Percentiles rank a stretch among this genome's conserved stretches.
These are phyloP conservation scores for Eledone cirrhosa DNA, from an alignment of 2,888 invertebrate genomes.

Conservation along the genomic window DNA sequence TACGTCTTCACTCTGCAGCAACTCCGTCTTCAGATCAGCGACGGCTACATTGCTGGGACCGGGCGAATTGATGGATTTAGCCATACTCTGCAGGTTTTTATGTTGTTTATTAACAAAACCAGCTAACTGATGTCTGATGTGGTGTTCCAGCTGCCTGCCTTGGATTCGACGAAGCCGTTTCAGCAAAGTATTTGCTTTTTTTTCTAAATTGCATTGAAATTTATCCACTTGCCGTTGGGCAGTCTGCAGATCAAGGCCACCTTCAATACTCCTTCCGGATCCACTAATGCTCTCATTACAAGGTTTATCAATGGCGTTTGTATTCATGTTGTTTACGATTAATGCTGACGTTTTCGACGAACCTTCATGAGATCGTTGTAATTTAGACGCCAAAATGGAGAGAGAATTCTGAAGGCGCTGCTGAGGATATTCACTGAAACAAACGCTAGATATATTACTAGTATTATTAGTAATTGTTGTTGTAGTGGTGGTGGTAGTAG, in stretches of 20 bases:
- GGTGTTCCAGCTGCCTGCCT: slow-evolving; percentile 78
- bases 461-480: no score
- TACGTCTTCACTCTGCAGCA: slow-evolving; percentile 64
- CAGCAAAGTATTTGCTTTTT: slow-evolving; percentile 78
- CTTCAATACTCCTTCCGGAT: slow-evolving; percentile 25
- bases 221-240: slow-evolving; percentile 45
- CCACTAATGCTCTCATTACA: slow-evolving; percentile 13
- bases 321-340: slow-evolving; percentile 18
- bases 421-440: no score
- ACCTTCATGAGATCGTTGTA: no score
- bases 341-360: not conserved
- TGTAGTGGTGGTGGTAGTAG: no score
- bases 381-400: no score
- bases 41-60: slow-evolving; percentile 35
- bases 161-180: slow-evolving; percentile 81
- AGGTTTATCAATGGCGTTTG: slow-evolving; percentile 16
- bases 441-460: no score
- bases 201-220: slow-evolving; percentile 74
- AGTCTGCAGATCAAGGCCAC: slow-evolving; percentile 18
- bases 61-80: slow-evolving; percentile 47
- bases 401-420: no score
- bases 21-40: slow-evolving; percentile 54
- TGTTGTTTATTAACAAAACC: slow-evolving; percentile 81
- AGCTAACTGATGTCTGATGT: slow-evolving; percentile 80
- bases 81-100: slow-evolving; percentile 58